These are phyloP conservation scores for Sterna hirundo DNA, from an alignment of 2,113 vertebrate species.

Conservation along the genomic window DNA sequence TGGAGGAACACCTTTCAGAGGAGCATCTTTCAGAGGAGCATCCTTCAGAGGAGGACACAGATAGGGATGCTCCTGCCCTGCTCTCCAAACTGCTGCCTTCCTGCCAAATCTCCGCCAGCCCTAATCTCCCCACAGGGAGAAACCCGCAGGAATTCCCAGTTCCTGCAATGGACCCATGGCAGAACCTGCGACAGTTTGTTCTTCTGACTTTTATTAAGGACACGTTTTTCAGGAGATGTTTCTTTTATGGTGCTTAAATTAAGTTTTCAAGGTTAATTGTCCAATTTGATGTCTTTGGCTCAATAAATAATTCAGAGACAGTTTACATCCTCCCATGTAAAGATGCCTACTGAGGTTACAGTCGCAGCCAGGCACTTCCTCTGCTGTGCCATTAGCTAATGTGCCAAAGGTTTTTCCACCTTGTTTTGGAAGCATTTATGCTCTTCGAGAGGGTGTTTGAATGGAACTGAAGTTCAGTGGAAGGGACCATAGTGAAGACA, in stretches of 20 bases:
- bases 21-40: too few species aligned
- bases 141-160: not conserved
- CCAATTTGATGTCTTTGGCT: constrained; percentile 60
- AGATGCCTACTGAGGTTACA: constrained; percentile 55
- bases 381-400: constrained; percentile 58
- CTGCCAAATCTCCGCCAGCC: not conserved
- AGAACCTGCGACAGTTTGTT: not conserved
- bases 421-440: constrained; percentile 37
- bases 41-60: not conserved
- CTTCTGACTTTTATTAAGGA: constrained; percentile 43
- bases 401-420: constrained; percentile 45
- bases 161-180: not conserved
- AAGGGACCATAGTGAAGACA: not conserved
- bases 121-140: not conserved
- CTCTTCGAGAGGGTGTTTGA: constrained; percentile 17
- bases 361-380: constrained; percentile 30
- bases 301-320: constrained; percentile 66
- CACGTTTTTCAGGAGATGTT: not conserved
- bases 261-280: constrained; percentile 73
- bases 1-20: not conserved
- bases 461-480: constrained; percentile 28
- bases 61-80: not conserved
- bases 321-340: constrained; percentile 46
- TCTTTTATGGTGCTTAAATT: constrained; percentile 53
- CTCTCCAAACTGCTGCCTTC: not conserved